These are phyloP conservation scores for Aphrophora alni DNA, from an alignment of 2,888 invertebrate genomes.

Conservation along the genomic window DNA sequence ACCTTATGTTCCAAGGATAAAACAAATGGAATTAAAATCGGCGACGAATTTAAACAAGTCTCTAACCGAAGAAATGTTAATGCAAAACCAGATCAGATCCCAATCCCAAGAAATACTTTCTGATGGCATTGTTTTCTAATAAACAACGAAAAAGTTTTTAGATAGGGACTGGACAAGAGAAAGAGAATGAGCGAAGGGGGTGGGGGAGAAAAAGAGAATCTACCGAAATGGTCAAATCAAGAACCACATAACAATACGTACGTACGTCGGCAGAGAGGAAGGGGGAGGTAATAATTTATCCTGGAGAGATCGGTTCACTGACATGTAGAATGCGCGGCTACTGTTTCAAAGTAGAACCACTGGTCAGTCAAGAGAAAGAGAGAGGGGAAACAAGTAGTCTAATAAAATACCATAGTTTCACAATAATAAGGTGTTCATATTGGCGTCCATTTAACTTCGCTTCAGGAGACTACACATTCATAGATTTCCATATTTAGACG, in stretches of 20 bases:
- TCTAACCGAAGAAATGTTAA: conserved; percentile 1
- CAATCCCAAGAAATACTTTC: not conserved
- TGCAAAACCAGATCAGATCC: not conserved
- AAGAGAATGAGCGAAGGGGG: not conserved
- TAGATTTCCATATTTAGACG: not conserved
- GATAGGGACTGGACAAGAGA: not conserved
- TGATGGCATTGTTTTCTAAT: conserved; percentile 9
- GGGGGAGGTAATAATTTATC: not conserved
- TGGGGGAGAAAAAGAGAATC: not conserved
- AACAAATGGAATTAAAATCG: not conserved
- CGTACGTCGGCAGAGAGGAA: not conserved
- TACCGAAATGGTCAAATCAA: conserved; percentile 9
- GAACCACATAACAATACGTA: conserved; percentile 2
- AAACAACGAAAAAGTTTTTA: conserved; percentile 9
- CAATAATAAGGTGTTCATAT: not conserved
- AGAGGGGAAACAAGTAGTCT: not conserved
- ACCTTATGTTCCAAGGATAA: not conserved
- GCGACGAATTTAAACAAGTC: not conserved
- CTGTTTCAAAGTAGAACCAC: not conserved
- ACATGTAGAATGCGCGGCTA: conserved; percentile 9
- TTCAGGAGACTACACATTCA: not conserved
- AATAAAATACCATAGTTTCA: not conserved
- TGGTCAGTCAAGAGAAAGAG: not conserved
- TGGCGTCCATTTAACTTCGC: conserved; percentile 4
- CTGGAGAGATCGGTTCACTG: not conserved